Evolutionary conservation across 2,888 invertebrate genomes (phyloP).

Genomic region (Pycnomerus fuliginosus): DNA sequence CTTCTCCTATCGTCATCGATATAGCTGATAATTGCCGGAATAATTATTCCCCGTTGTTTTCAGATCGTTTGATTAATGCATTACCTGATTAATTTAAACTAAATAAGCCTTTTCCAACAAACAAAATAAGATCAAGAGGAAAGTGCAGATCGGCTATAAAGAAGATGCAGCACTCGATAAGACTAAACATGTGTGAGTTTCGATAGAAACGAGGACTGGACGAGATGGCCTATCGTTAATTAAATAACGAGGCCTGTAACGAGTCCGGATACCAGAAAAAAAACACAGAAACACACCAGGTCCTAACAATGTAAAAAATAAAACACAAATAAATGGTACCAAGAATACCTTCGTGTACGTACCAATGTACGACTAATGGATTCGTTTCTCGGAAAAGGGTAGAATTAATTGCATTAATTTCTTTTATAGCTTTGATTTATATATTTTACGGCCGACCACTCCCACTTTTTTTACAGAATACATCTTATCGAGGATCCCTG

Average conservation of each 20-base stretch:
- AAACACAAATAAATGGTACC: constrained; percentile 45
- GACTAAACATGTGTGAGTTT: constrained; percentile 52
- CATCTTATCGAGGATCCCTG: no score
- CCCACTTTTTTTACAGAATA: no score
- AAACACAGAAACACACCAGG: constrained; percentile 42
- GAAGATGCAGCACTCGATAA: constrained; percentile 52
- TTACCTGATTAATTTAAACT: constrained; percentile 43
- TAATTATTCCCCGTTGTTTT: constrained; percentile 40
- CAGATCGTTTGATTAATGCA: constrained; percentile 38
- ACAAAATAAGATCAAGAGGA: constrained; percentile 41
- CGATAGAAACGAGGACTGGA: constrained; percentile 49
- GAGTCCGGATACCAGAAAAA: constrained; percentile 38
- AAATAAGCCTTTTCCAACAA: constrained; percentile 42
- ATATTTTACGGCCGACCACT: no score
- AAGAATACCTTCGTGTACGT: constrained; percentile 43
- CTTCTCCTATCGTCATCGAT: no score
- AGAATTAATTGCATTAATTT: constrained; percentile 19
- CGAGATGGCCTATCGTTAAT: constrained; percentile 50
- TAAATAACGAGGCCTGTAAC: constrained; percentile 52
- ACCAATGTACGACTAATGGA: constrained; percentile 45
- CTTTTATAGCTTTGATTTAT: no score
- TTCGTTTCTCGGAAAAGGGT: constrained; percentile 36
- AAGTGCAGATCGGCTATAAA: constrained; percentile 40
- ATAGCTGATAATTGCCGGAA: no score
- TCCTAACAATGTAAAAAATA: constrained; percentile 48